Evolutionary conservation across 2,797 vertebrate genomes (phyloP).

Genomic region (Sciaenops ocellatus): DNA sequence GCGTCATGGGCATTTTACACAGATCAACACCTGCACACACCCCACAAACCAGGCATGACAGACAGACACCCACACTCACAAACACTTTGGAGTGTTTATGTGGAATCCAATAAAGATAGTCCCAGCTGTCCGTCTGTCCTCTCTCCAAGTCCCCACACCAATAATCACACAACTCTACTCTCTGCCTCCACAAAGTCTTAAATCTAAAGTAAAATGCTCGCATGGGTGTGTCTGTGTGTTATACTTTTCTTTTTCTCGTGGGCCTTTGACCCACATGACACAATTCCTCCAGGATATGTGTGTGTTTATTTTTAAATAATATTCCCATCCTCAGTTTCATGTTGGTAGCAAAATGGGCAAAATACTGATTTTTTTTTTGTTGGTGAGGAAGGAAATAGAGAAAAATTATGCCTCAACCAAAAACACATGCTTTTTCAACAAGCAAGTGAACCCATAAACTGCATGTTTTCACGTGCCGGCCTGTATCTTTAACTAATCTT

Average conservation of each 20-base stretch:
- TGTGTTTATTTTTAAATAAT: conserved; percentile 15
- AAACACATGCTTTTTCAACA: background rate
- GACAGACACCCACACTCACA: conserved; percentile 49
- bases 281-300: conserved; percentile 13
- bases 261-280: conserved; percentile 2
- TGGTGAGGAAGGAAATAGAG: background rate
- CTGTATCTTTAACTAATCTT: conserved; percentile 1
- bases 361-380: conserved; percentile 22
- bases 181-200: conserved; percentile 23
- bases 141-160: conserved; percentile 22
- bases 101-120: conserved; percentile 71
- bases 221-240: conserved; percentile 8
- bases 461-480: background rate
- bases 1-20: conserved; percentile 62
- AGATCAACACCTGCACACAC: conserved; percentile 69
- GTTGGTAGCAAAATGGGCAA: background rate
- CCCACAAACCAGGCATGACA: conserved; percentile 52
- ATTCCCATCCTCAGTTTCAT: conserved; percentile 2
- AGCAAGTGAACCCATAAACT: conserved; percentile 8
- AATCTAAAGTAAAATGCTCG: conserved; percentile 3
- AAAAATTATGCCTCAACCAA: background rate
- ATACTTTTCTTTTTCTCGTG: background rate
- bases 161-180: conserved; percentile 30
- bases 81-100: conserved; percentile 61
- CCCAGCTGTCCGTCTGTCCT: conserved; percentile 67